phyloP scores from a whole-genome alignment of 2,888 invertebrate species.

The Gastrophysa polygoni region DNA sequence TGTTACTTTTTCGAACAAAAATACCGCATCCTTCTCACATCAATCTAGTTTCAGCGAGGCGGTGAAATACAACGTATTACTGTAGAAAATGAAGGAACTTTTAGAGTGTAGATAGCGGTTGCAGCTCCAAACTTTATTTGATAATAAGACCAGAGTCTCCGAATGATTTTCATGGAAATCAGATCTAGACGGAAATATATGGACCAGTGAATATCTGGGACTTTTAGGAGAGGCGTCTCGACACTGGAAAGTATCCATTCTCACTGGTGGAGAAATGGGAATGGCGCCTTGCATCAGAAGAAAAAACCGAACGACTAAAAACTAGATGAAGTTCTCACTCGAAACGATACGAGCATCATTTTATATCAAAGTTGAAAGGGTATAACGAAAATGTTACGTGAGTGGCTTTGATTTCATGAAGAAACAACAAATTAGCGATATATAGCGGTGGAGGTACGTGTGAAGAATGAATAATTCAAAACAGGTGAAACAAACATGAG shows the following conservation, averaged over 20 bases:
- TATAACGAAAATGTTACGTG: too few species aligned
- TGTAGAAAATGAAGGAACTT: constrained; percentile 18
- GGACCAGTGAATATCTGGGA: constrained; percentile 9
- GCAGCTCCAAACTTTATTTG: constrained; percentile 13
- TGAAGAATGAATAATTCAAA: too few species aligned
- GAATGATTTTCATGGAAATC: constrained; percentile 23
- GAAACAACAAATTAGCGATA: too few species aligned
- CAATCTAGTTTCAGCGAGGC: neutral
- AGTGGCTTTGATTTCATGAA: too few species aligned
- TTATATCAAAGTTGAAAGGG: too few species aligned
- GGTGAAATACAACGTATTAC: constrained; percentile 15
- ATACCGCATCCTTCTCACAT: neutral
- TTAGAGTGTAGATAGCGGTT: constrained; percentile 7
- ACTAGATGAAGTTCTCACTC: neutral
- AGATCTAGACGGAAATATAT: constrained; percentile 13
- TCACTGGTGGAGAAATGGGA: neutral
- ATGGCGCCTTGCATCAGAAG: too few species aligned
- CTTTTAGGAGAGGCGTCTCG: neutral
- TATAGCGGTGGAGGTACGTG: too few species aligned
- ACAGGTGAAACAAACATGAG: too few species aligned
- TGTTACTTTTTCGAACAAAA: neutral
- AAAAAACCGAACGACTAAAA: neutral
- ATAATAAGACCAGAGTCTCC: constrained; percentile 20
- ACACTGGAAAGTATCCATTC: neutral
- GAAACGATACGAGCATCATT: too few species aligned